phyloP scores from a whole-genome alignment of 2,797 vertebrate genomes.

The Hemitrygon akajei region DNA sequence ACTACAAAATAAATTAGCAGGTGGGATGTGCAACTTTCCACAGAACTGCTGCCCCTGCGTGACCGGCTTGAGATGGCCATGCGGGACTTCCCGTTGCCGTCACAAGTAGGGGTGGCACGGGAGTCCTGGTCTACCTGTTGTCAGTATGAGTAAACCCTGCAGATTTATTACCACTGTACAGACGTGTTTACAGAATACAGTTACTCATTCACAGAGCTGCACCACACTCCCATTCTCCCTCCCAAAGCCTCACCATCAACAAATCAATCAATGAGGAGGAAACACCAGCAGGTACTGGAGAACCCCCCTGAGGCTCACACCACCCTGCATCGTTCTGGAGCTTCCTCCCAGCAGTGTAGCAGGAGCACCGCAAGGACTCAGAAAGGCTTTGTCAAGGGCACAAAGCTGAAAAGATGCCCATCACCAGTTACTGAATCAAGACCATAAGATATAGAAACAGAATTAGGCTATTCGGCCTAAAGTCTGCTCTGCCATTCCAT shows the following conservation, averaged over 20 bases:
- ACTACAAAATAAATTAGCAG: constrained; percentile 31
- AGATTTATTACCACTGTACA: background rate
- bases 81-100: no score
- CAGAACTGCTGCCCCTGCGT: background rate
- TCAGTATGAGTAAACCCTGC: background rate
- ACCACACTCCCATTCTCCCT: background rate
- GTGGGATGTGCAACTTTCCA: background rate
- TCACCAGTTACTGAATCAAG: background rate
- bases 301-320: background rate
- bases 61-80: background rate
- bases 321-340: background rate
- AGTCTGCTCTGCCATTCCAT: no score
- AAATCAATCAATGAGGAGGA: background rate
- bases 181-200: background rate
- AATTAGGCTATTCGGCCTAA: no score
- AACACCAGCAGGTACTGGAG: background rate
- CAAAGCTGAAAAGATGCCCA: background rate
- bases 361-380: background rate
- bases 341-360: background rate
- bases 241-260: no score
- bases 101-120: no score
- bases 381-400: background rate
- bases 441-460: no score
- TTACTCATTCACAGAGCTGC: background rate
- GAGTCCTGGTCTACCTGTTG: no score